phyloP scores from a whole-genome alignment of 2,888 invertebrate species.

The Oligia strigilis region DNA sequence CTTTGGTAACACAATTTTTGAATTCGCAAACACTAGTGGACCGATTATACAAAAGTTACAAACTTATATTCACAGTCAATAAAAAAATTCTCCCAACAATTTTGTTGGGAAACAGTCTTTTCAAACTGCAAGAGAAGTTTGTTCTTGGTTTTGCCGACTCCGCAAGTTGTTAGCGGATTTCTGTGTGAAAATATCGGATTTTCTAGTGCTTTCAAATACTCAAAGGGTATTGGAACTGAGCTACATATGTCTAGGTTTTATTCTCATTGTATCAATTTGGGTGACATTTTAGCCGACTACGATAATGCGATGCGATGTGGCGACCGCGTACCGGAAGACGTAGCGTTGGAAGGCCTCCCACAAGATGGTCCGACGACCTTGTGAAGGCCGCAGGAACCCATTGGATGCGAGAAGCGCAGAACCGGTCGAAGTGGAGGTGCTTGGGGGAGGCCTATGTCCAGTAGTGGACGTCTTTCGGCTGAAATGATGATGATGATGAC shows the following conservation, averaged over 20 bases:
- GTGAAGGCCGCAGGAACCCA: no score
- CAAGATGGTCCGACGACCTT: no score
- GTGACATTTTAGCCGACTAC: neutral
- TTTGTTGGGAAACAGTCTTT: slow-evolving; percentile 12
- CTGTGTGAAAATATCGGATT: slow-evolving; percentile 57
- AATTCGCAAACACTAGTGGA: slow-evolving; percentile 45
- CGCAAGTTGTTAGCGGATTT: slow-evolving; percentile 28
- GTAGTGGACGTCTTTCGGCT: no score
- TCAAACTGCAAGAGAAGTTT: slow-evolving; percentile 28
- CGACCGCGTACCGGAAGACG: no score
- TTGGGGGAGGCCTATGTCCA: no score
- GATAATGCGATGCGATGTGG: neutral
- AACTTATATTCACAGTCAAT: slow-evolving; percentile 19
- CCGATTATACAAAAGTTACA: slow-evolving; percentile 40
- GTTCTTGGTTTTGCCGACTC: slow-evolving; percentile 30
- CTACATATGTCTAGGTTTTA: neutral
- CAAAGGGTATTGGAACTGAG: slow-evolving; percentile 25
- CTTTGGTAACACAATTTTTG: slow-evolving; percentile 39
- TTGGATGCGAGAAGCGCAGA: no score
- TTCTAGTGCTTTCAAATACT: slow-evolving; percentile 50
- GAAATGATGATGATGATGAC: no score
- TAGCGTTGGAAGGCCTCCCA: no score
- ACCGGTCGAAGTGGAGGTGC: no score
- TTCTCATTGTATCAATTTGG: slow-evolving; percentile 15
- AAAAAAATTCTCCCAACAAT: slow-evolving; percentile 1